Evolutionary conservation across 2,113 vertebrate genomes (phyloP).

Genomic region (Scortum barcoo): DNA sequence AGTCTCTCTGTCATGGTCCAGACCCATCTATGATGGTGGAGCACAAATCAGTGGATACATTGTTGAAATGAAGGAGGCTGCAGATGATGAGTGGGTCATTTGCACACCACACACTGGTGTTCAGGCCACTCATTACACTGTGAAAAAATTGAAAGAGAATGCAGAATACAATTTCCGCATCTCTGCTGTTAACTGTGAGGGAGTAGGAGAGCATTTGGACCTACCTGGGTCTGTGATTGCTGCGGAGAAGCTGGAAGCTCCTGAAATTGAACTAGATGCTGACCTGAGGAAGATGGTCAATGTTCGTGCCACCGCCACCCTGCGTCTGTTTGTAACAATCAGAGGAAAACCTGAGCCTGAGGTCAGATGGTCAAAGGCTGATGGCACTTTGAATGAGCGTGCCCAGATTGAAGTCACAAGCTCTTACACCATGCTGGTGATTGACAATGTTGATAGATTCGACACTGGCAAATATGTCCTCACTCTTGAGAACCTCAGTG

Average conservation of each 20-base stretch:
- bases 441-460: conserved; percentile 97
- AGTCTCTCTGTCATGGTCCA: conserved; percentile 93
- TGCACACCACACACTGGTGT: conserved; percentile 91
- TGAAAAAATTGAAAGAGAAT: conserved; percentile 95
- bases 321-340: conserved; percentile 96
- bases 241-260: conserved; percentile 92
- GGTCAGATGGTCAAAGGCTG: conserved; percentile 96
- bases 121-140: conserved; percentile 90
- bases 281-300: conserved; percentile 96
- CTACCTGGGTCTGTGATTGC: conserved; percentile 90
- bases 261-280: conserved; percentile 97
- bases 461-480: conserved; percentile 96
- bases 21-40: conserved; percentile 97
- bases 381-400: conserved; percentile 90
- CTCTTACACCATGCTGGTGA: conserved; percentile 96
- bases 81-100: conserved; percentile 92
- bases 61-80: conserved; percentile 91
- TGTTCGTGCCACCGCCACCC: conserved; percentile 90
- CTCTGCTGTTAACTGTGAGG: conserved; percentile 95
- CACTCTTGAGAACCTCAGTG: conserved; percentile 94
- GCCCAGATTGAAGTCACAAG: conserved; percentile 95
- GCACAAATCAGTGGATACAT: conserved; percentile 92
- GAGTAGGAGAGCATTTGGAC: conserved; percentile 92
- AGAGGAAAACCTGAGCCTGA: conserved; percentile 97
- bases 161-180: conserved; percentile 96